These are phyloP conservation scores for Protophormia terraenovae DNA, from an alignment of 2,888 invertebrate genomes.

Conservation along the genomic window DNA sequence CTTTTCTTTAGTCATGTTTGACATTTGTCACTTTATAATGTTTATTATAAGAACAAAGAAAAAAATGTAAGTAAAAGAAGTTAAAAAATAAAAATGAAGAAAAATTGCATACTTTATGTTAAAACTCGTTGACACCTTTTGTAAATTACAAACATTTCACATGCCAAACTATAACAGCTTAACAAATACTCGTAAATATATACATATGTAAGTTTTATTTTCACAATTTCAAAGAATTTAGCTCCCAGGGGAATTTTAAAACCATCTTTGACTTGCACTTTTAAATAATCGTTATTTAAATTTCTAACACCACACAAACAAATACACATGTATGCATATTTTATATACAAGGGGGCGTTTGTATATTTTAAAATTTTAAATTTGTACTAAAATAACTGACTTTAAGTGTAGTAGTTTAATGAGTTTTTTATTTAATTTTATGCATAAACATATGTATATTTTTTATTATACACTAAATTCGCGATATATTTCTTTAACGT, in stretches of 20 bases:
- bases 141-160: slow-evolving; percentile 26
- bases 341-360: not conserved
- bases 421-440: not conserved
- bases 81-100: slow-evolving; percentile 1
- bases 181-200: too few relatives aligned
- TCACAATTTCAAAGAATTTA: not conserved
- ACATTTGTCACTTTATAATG: slow-evolving; percentile 15
- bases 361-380: not conserved
- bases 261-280: slow-evolving; percentile 1
- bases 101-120: slow-evolving; percentile 44
- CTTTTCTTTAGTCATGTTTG: not conserved
- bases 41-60: not conserved
- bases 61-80: too few relatives aligned
- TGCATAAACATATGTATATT: too few relatives aligned
- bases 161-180: too few relatives aligned
- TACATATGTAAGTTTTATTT: not conserved
- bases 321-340: not conserved
- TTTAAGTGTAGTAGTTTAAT: not conserved
- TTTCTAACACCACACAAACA: not conserved
- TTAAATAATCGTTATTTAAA: not conserved
- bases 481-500: too few relatives aligned
- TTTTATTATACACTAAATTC: too few relatives aligned
- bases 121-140: slow-evolving; percentile 44
- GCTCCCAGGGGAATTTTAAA: slow-evolving; percentile 23
- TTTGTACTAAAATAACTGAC: not conserved